These are phyloP conservation scores for Diadegma fenestrale DNA, from an alignment of 2,888 invertebrate species.

Conservation along the genomic window DNA sequence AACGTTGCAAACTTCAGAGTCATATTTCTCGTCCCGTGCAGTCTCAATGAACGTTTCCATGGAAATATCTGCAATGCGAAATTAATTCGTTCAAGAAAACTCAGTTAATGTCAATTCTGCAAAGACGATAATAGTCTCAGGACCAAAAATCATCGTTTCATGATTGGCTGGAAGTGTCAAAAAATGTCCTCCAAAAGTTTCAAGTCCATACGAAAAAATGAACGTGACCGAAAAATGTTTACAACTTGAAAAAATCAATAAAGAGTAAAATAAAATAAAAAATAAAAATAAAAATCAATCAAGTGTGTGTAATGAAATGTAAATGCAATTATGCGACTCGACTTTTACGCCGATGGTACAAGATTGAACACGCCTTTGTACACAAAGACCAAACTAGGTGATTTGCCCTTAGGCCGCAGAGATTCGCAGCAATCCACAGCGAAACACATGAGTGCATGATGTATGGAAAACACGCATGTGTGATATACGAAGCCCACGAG, in stretches of 20 bases:
- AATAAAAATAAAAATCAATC: not conserved
- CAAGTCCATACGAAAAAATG: not conserved
- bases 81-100: no score
- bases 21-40: not conserved
- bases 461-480: constrained; percentile 2
- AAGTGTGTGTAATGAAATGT: not conserved
- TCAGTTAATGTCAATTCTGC: not conserved
- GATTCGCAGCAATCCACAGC: constrained; percentile 20
- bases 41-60: not conserved
- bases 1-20: no score
- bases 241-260: not conserved
- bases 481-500: constrained; percentile 57
- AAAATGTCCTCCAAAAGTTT: not conserved
- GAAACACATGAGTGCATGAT: not conserved
- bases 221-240: not conserved
- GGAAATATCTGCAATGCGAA: not conserved
- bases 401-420: constrained; percentile 24
- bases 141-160: no score
- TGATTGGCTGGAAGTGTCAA: not conserved
- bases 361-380: not conserved
- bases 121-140: not conserved
- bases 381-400: not conserved
- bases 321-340: constrained; percentile 8
- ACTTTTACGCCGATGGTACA: not conserved
- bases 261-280: no score